phyloP scores from a whole-genome alignment of 1,140 invertebrate species.

The Vollenhovia emeryi region DNA sequence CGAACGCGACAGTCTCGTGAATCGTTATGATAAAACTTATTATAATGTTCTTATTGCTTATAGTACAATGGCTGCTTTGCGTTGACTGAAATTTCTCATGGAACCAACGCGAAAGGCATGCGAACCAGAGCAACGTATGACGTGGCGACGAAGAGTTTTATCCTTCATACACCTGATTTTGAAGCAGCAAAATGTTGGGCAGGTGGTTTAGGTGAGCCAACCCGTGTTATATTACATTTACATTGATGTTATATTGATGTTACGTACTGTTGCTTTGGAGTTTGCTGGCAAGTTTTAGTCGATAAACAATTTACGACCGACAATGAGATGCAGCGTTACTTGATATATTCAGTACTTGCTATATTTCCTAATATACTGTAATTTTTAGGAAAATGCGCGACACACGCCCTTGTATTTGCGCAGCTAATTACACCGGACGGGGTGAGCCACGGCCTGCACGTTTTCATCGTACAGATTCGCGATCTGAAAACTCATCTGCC shows the following conservation, averaged over 20 bases:
- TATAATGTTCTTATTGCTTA: constrained; percentile 25
- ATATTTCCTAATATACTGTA: constrained; percentile 12
- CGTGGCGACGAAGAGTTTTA: constrained; percentile 91
- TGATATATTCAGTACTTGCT: not conserved
- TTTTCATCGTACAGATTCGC: constrained; percentile 93
- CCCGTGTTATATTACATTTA: too few relatives aligned
- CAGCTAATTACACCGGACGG: constrained; percentile 91
- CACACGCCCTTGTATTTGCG: constrained; percentile 95
- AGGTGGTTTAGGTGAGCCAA: constrained; percentile 92
- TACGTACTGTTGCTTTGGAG: too few relatives aligned
- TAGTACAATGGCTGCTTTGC: constrained; percentile 93
- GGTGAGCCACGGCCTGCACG: constrained; percentile 94
- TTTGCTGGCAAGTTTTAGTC: not conserved
- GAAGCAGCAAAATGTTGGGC: constrained; percentile 98
- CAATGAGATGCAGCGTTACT: not conserved
- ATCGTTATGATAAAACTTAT: not conserved
- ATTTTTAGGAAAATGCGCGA: constrained; percentile 91
- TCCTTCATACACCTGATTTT: constrained; percentile 96
- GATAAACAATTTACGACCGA: not conserved
- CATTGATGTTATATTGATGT: too few relatives aligned
- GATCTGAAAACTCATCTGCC: constrained; percentile 91
- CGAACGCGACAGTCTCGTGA: not conserved
- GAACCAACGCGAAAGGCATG: constrained; percentile 96
- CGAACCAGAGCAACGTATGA: constrained; percentile 96
- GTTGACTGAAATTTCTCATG: constrained; percentile 97